Percentiles rank a stretch among this genome's conserved stretches.
These are phyloP conservation scores for Ctenodactylus gundi DNA, from an alignment of 2,113 vertebrate species.

Conservation along the genomic window DNA sequence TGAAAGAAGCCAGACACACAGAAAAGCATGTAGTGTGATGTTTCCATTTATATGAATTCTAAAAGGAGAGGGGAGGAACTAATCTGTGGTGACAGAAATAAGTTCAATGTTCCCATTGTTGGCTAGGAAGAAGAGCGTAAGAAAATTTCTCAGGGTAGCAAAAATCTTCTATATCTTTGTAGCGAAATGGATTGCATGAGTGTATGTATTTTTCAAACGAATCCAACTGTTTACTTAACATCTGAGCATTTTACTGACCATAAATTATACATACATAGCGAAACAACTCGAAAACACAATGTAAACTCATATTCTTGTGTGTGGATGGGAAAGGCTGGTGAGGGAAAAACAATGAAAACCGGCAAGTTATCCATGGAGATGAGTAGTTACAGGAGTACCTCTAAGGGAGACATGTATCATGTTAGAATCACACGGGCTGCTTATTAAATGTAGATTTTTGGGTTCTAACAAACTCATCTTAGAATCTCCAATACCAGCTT, in stretches of 20 bases:
- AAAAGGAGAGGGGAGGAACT: not conserved
- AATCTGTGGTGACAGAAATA: not conserved
- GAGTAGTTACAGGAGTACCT: not conserved
- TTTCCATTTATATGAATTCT: conserved; percentile 7
- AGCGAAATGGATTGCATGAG: not conserved
- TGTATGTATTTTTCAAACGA: not conserved
- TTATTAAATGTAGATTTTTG: conserved; percentile 18
- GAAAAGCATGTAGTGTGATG: not conserved
- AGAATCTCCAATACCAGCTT: conserved; percentile 14
- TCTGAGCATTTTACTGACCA: not conserved
- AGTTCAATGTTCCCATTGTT: not conserved
- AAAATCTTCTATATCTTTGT: not conserved
- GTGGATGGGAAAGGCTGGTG: not conserved
- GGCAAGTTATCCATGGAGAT: not conserved
- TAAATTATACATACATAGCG: conserved; percentile 6
- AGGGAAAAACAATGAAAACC: no score
- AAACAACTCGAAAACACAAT: not conserved
- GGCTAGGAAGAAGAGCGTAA: not conserved
- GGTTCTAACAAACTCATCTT: not conserved
- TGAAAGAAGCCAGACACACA: not conserved
- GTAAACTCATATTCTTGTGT: not conserved
- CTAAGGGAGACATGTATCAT: not conserved
- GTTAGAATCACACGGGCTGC: not conserved
- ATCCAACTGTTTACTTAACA: not conserved
- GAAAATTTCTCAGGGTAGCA: not conserved